These are phyloP conservation scores for Martes martes DNA, from an alignment of 2,113 vertebrate genomes.

Conservation along the genomic window DNA sequence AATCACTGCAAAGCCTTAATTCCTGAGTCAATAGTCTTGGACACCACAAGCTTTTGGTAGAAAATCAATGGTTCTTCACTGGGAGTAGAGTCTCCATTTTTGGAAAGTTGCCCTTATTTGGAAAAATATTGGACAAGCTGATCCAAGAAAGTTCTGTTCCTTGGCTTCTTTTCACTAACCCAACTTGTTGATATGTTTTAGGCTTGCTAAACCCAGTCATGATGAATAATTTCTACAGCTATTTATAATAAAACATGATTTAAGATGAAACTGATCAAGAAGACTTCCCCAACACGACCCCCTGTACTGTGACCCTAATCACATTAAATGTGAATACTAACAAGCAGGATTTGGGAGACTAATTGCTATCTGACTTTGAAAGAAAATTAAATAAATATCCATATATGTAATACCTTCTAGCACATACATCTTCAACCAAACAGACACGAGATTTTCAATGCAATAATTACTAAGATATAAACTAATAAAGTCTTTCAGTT, in stretches of 20 bases:
- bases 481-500: not conserved
- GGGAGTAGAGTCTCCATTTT: slow-evolving; percentile 24
- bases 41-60: not conserved
- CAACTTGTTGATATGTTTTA: slow-evolving; percentile 40
- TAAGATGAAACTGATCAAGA: not conserved
- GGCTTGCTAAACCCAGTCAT: not conserved
- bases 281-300: not conserved
- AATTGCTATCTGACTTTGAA: slow-evolving; percentile 1
- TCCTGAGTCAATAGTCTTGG: not conserved
- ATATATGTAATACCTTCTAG: not conserved
- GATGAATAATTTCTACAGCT: slow-evolving; percentile 25
- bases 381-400: not conserved
- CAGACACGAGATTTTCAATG: not conserved
- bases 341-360: not conserved
- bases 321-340: not conserved
- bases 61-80: not conserved
- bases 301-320: not conserved
- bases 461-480: not conserved
- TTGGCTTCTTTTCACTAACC: slow-evolving; percentile 41
- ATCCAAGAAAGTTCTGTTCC: slow-evolving; percentile 41
- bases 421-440: not conserved
- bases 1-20: not conserved
- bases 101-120: slow-evolving; percentile 64
- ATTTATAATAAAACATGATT: slow-evolving; percentile 30
- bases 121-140: slow-evolving; percentile 40